phyloP scores from a whole-genome alignment of 2,797 vertebrate genomes.

The Orientallactaga sibirica region DNA sequence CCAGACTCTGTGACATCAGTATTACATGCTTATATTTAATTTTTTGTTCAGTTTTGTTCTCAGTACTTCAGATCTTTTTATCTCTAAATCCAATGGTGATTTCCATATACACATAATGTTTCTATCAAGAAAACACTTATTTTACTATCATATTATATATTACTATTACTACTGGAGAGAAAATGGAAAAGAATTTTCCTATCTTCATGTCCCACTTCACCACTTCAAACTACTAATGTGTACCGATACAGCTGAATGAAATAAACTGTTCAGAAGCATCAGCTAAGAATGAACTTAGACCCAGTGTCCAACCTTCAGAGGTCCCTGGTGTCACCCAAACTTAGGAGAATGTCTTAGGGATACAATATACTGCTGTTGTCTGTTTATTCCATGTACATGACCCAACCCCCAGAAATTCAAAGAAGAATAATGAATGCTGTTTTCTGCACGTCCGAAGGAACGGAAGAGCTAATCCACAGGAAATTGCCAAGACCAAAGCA shows the following conservation, averaged over 20 bases:
- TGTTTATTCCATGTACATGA: conserved; percentile 41
- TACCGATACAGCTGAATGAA: neutral
- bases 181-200: neutral
- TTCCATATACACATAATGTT: neutral
- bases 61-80: neutral
- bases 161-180: neutral
- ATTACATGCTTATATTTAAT: neutral
- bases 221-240: neutral
- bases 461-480: neutral
- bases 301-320: conserved; percentile 33
- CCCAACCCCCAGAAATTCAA: neutral
- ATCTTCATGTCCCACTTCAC: neutral
- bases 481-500: conserved; percentile 64
- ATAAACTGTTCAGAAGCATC: neutral
- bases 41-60: conserved; percentile 23
- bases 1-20: too few relatives aligned
- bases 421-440: conserved; percentile 48
- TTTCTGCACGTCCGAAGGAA: conserved; percentile 54
- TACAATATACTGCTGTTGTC: neutral
- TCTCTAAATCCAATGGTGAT: neutral
- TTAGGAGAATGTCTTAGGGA: conserved; percentile 26
- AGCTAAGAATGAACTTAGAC: neutral
- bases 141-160: too few relatives aligned
- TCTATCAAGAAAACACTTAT: neutral
- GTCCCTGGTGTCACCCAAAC: neutral